phyloP scores from a whole-genome alignment of 2,797 vertebrate genomes.

The Hippopotamyrus pictus region DNA sequence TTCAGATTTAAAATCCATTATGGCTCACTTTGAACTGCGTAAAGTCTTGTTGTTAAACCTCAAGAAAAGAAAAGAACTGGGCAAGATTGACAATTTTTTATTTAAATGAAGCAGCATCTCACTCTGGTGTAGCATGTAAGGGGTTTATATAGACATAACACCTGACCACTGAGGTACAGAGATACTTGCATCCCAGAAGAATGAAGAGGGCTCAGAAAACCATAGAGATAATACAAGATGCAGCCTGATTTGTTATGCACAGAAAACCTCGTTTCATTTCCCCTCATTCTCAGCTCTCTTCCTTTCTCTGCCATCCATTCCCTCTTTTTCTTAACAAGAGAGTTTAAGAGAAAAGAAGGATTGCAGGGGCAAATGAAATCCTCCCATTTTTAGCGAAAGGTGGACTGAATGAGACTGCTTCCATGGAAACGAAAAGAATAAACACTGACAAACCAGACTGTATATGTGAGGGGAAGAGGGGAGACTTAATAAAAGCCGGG shows the following conservation, averaged over 20 bases:
- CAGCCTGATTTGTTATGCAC: constrained; percentile 16
- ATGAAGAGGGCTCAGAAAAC: constrained; percentile 1
- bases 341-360: constrained; percentile 11
- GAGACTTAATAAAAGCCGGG: background rate
- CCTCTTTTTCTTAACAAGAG: background rate
- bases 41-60: background rate
- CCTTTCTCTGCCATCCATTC: background rate
- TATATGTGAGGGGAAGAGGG: background rate
- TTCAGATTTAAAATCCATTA: background rate
- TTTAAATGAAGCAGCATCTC: background rate
- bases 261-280: constrained; percentile 9
- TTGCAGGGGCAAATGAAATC: background rate
- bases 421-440: constrained; percentile 2
- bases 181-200: background rate
- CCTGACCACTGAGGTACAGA: background rate
- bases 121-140: background rate
- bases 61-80: background rate
- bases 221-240: background rate
- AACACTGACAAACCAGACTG: background rate
- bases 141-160: constrained; percentile 8
- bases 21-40: background rate
- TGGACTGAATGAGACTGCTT: constrained; percentile 10
- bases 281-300: background rate
- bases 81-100: background rate
- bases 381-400: background rate